Percentiles rank a stretch among this genome's conserved stretches.
Conservation (phyloP, 2,113 vertebrate species). For the Microtus ochrogaster region DNA sequence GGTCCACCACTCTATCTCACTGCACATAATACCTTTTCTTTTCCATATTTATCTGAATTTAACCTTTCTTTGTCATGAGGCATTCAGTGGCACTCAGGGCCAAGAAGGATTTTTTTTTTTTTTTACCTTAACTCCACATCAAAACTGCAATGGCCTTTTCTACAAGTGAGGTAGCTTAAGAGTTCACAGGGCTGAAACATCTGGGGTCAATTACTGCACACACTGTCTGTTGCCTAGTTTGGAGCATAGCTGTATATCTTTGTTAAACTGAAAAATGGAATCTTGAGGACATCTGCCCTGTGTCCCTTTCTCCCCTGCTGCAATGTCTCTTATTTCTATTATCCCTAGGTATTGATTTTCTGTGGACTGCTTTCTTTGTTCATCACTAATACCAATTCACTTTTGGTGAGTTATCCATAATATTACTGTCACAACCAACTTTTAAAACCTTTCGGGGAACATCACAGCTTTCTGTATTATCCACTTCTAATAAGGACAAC, state of each 20-base stretch:
- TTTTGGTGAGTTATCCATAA: neutral
- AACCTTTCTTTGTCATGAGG: neutral
- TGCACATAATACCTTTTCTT: fast-evolving
- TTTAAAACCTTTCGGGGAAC: neutral
- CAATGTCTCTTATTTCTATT: neutral
- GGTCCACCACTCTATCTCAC: neutral
- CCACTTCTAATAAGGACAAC: neutral
- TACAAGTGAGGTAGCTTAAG: neutral
- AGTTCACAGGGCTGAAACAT: neutral
- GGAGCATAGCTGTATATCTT: neutral
- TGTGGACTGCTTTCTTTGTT: neutral
- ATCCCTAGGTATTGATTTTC: neutral
- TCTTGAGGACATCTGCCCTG: neutral
- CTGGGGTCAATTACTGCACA: neutral
- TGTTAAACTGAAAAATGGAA: neutral
- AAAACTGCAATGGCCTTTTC: neutral
- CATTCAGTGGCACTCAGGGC: neutral
- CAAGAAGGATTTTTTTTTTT: neutral
- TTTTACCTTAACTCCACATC: neutral
- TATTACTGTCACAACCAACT: neutral
- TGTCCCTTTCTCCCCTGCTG: neutral
- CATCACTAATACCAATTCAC: neutral
- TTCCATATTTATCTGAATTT: neutral
- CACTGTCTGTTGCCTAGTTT: neutral
- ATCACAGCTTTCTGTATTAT: neutral